Conservation (phyloP, 2,113 vertebrate genomes). For the Thryonomys swinderianus region DNA sequence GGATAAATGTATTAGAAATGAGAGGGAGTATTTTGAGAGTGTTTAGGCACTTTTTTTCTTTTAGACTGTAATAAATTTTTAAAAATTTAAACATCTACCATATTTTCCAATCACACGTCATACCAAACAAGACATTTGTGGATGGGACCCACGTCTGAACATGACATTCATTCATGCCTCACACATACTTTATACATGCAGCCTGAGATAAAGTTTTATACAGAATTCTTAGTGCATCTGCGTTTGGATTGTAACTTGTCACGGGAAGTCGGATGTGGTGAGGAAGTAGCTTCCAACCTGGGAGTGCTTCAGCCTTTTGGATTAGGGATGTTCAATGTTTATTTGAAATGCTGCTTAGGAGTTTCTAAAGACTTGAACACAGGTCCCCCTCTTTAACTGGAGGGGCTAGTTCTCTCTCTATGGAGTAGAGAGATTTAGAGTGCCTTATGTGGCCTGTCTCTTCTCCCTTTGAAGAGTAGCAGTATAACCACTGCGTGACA, state of each 20-base stretch:
- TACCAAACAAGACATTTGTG: not conserved
- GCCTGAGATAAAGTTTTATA: not conserved
- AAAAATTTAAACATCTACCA: not conserved
- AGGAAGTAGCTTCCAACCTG: not conserved
- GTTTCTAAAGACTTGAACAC: not conserved
- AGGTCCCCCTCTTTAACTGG: not conserved
- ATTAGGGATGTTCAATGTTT: not conserved
- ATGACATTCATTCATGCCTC: not conserved
- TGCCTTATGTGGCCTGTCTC: not conserved
- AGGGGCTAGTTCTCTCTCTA: not conserved
- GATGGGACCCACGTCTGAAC: not conserved
- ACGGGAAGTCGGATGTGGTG: not conserved
- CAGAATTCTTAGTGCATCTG: not conserved
- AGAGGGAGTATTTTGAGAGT: not conserved
- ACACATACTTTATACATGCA: too few species aligned
- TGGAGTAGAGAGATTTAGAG: not conserved
- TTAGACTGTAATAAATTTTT: not conserved
- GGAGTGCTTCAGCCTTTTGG: not conserved
- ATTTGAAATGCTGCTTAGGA: not conserved
- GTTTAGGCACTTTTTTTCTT: not conserved
- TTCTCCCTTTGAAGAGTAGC: not conserved
- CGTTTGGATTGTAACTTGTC: not conserved
- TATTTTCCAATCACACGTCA: not conserved
- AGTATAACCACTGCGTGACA: not conserved
- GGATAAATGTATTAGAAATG: not conserved